These are phyloP conservation scores for Vespertilio murinus DNA, from an alignment of 2,797 vertebrate species.

Conservation along the genomic window DNA sequence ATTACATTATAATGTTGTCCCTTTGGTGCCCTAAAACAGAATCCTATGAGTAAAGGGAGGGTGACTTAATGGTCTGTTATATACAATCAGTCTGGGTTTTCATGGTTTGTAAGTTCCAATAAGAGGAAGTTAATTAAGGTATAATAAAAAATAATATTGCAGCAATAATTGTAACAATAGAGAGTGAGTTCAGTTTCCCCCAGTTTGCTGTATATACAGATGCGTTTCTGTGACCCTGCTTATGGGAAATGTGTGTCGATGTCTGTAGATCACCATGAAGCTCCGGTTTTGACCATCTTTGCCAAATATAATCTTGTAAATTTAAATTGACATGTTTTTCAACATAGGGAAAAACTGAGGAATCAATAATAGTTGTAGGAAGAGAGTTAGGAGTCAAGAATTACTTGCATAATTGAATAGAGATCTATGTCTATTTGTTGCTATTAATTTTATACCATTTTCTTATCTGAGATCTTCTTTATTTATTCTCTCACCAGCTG, in stretches of 20 bases:
- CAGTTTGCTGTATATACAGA: conserved; percentile 17
- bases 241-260: not conserved
- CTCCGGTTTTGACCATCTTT: conserved; percentile 4
- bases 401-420: not conserved
- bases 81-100: conserved; percentile 38
- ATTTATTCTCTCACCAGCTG: not conserved
- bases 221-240: not conserved
- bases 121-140: conserved; percentile 60
- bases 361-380: not conserved
- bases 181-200: not conserved
- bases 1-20: conserved; percentile 57
- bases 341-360: not conserved
- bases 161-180: conserved; percentile 7
- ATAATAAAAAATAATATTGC: conserved; percentile 55
- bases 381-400: not conserved
- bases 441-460: not conserved
- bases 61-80: conserved; percentile 38
- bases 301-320: not conserved
- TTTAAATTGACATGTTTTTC: conserved; percentile 5
- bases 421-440: not conserved
- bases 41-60: conserved; percentile 16
- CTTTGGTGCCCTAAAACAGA: conserved; percentile 43
- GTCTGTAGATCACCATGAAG: not conserved
- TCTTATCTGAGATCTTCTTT: not conserved
- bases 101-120: conserved; percentile 47